phyloP scores from a whole-genome alignment of 2,797 vertebrate species.

The Neoniphon sammara region DNA sequence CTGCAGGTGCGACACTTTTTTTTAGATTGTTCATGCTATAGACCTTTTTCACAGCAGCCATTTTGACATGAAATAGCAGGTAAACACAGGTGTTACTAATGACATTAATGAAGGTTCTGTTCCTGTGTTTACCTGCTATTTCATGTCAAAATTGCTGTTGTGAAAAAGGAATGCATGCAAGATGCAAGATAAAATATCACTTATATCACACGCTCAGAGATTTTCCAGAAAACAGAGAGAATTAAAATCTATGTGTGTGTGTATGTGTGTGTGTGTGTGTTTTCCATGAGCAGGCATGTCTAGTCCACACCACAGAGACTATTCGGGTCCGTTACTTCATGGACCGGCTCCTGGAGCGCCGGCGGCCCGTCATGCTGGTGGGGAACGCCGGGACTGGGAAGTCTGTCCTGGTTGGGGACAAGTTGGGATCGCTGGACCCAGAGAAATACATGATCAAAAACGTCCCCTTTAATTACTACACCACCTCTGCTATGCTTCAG shows the following conservation, averaged over 20 bases:
- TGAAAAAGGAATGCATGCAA: too few relatives aligned
- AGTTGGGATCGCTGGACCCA: conserved; percentile 84
- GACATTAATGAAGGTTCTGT: too few relatives aligned
- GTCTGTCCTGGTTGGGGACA: conserved; percentile 89
- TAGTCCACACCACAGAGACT: conserved; percentile 93
- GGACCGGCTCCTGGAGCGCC: conserved; percentile 86
- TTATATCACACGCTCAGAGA: too few relatives aligned
- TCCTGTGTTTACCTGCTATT: too few relatives aligned
- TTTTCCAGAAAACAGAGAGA: too few relatives aligned
- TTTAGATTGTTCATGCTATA: not conserved
- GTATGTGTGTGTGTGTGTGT: not conserved
- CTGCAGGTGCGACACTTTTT: conserved; percentile 87
- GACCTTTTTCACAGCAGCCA: too few relatives aligned
- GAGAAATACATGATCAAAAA: conserved; percentile 90
- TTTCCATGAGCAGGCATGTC: conserved; percentile 83
- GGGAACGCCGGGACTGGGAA: conserved; percentile 92
- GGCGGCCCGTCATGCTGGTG: conserved; percentile 90
- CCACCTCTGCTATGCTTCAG: conserved; percentile 95
- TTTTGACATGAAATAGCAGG: too few relatives aligned
- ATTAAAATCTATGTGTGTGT: not conserved
- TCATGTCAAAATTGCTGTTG: too few relatives aligned
- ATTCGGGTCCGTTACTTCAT: conserved; percentile 90
- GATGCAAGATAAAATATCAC: too few relatives aligned
- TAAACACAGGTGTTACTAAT: too few relatives aligned
- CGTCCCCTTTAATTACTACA: conserved; percentile 95